phyloP scores from a whole-genome alignment of 2,888 invertebrate species.

The Tribolium freemani region DNA sequence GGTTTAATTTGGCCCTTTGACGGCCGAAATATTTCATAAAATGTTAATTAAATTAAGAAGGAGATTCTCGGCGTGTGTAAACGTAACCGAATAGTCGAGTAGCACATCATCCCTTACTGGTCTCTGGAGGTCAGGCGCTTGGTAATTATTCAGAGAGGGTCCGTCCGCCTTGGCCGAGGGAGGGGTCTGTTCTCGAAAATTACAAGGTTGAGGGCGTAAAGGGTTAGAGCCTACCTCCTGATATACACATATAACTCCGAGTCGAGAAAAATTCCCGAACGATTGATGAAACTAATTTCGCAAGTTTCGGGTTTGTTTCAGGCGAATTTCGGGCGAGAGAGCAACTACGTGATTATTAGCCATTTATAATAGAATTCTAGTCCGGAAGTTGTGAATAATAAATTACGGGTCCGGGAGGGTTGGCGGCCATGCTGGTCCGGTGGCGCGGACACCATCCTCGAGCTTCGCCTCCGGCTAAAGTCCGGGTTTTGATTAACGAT shows the following conservation, averaged over 20 bases:
- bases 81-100: conserved; percentile 44
- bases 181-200: conserved; percentile 52
- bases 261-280: conserved; percentile 16
- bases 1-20: conserved; percentile 19
- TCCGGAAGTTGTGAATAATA: conserved; percentile 66
- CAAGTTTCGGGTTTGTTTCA: conserved; percentile 2
- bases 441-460: conserved; percentile 54
- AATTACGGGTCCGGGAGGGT: conserved; percentile 58
- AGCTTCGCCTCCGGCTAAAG: conserved; percentile 54
- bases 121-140: conserved; percentile 66
- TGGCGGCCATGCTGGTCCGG: conserved; percentile 47
- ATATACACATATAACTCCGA: conserved; percentile 5
- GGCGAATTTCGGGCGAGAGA: conserved; percentile 14
- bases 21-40: conserved; percentile 32
- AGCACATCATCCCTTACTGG: conserved; percentile 62
- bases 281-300: conserved; percentile 27
- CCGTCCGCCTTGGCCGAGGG: conserved; percentile 52
- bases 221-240: conserved; percentile 55
- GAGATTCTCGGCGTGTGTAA: conserved; percentile 35
- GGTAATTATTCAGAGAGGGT: conserved; percentile 66
- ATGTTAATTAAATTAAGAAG: conserved; percentile 42
- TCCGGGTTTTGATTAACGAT: conserved; percentile 64
- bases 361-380: conserved; percentile 64
- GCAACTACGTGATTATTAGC: conserved; percentile 57
- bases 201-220: conserved; percentile 58